Conservation (phyloP, 2,797 vertebrate genomes). For the Coilia nasus region DNA sequence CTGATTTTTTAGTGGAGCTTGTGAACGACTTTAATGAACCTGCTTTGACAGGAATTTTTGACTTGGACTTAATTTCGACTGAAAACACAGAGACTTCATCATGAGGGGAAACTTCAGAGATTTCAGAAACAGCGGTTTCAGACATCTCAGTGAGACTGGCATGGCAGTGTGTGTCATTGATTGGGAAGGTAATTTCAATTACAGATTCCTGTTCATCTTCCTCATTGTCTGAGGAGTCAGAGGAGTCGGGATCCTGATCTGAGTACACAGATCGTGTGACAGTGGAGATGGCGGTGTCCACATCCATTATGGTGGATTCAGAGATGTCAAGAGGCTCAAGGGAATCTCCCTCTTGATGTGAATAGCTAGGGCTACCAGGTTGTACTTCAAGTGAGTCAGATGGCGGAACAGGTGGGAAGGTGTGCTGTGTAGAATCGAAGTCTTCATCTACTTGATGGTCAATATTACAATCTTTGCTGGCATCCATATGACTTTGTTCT, state of each 20-base stretch:
- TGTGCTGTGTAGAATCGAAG: neutral
- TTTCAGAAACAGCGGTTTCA: constrained; percentile 35
- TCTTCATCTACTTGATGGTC: neutral
- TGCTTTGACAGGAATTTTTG: constrained; percentile 78
- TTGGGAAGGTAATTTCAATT: constrained; percentile 81
- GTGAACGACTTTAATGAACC: neutral
- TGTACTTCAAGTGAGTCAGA: constrained; percentile 24
- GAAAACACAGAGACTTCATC: neutral
- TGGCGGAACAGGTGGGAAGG: neutral
- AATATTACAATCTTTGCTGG: constrained; percentile 21
- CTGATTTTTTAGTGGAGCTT: constrained; percentile 44
- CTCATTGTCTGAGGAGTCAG: constrained; percentile 84
- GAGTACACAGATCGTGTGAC: constrained; percentile 65
- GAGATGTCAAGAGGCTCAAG: neutral
- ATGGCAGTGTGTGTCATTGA: constrained; percentile 62
- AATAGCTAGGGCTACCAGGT: constrained; percentile 46
- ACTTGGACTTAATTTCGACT: constrained; percentile 65
- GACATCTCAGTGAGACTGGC: constrained; percentile 62
- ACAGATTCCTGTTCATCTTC: constrained; percentile 80
- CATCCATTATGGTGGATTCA: constrained; percentile 63
- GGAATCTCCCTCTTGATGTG: constrained; percentile 48
- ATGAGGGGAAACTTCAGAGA: neutral
- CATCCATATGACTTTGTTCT: constrained; percentile 38
- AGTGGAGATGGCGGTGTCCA: constrained; percentile 74
- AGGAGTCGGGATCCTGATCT: constrained; percentile 76